These are phyloP conservation scores for Graphium colonna DNA, from an alignment of 2,888 invertebrate species.

Conservation along the genomic window DNA sequence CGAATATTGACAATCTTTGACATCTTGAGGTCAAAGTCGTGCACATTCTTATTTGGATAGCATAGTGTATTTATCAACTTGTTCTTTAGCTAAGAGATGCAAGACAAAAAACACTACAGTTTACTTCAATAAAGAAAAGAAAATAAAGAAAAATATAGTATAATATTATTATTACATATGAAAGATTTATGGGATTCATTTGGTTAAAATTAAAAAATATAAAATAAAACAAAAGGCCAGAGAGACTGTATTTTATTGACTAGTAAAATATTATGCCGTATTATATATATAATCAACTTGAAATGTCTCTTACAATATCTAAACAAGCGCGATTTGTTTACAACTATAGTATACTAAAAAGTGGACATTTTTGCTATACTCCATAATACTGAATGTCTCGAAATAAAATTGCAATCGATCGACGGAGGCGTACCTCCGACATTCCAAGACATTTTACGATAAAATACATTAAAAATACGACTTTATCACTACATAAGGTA, in stretches of 20 bases:
- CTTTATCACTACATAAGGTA: constrained; percentile 37
- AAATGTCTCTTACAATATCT: constrained; percentile 33
- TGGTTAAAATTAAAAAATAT: constrained; percentile 27
- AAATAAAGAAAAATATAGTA: too few relatives aligned
- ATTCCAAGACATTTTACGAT: constrained; percentile 24
- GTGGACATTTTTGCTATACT: constrained; percentile 55
- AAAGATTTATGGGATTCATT: too few relatives aligned
- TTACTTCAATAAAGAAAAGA: too few relatives aligned
- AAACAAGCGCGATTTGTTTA: constrained; percentile 36
- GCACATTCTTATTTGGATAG: too few relatives aligned
- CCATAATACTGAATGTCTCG: constrained; percentile 30
- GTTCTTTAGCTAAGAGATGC: too few relatives aligned
- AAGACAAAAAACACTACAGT: too few relatives aligned
- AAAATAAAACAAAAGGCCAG: constrained; percentile 37
- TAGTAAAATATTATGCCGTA: constrained; percentile 76
- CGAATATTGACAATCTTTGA: too few relatives aligned
- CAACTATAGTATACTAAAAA: constrained; percentile 64
- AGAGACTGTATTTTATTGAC: constrained; percentile 74
- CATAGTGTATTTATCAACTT: too few relatives aligned
- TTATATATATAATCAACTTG: constrained; percentile 50
- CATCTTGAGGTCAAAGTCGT: too few relatives aligned
- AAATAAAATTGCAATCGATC: constrained; percentile 29
- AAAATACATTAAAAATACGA: constrained; percentile 51
- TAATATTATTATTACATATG: too few relatives aligned
- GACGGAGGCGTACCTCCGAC: constrained; percentile 5